Percentiles rank a stretch among this genome's conserved stretches.
phyloP scores from a whole-genome alignment of 2,888 invertebrate genomes.

The Apodemia duryi region DNA sequence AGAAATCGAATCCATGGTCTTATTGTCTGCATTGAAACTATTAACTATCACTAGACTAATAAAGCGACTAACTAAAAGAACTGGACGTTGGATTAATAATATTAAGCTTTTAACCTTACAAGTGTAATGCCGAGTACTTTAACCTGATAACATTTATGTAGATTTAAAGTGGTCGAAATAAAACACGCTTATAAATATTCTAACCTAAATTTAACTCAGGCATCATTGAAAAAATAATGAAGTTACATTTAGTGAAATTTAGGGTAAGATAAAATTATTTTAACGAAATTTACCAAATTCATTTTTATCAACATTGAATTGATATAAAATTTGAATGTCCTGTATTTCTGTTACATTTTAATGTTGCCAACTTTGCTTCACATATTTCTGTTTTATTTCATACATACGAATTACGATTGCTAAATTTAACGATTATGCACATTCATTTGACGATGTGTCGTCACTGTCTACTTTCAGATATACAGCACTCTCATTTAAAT shows the following conservation, averaged over 20 bases:
- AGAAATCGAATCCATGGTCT: too few species aligned
- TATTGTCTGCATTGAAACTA: too few species aligned
- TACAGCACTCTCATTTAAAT: constrained; percentile 71
- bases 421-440: constrained; percentile 16
- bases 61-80: too few species aligned
- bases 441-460: constrained; percentile 31
- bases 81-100: too few species aligned
- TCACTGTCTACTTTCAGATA: constrained; percentile 42
- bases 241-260: background rate
- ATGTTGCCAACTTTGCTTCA: constrained; percentile 5
- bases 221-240: too few species aligned
- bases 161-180: too few species aligned
- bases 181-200: too few species aligned
- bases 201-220: too few species aligned
- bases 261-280: background rate
- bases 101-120: too few species aligned
- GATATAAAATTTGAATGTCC: background rate
- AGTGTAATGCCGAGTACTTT: too few species aligned
- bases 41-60: too few species aligned
- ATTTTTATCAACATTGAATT: background rate
- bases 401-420: background rate
- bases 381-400: background rate
- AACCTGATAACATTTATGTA: too few species aligned
- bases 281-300: background rate
- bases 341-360: background rate